Percentiles rank a stretch among this genome's conserved stretches.
These are phyloP conservation scores for Anabacerthia variegaticeps DNA, from an alignment of 2,797 vertebrate genomes.

Conservation along the genomic window DNA sequence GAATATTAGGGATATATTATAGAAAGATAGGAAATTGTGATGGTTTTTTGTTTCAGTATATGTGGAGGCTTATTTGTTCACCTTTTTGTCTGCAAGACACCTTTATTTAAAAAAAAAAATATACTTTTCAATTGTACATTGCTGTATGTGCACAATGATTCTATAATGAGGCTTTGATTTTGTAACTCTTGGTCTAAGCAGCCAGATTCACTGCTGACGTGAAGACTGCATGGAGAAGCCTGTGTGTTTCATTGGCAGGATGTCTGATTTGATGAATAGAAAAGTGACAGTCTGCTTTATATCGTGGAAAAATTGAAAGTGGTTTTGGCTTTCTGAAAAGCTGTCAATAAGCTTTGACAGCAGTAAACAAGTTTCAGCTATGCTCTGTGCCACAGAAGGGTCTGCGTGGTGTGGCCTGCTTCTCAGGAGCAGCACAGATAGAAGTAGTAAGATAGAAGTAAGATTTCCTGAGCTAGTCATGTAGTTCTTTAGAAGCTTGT, in stretches of 20 bases:
- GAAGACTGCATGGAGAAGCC: not conserved
- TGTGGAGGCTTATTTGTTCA: not conserved
- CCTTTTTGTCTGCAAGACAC: not conserved
- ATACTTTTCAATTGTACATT: not conserved
- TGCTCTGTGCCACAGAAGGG: not conserved
- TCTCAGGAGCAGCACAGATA: not conserved
- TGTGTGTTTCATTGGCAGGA: not conserved
- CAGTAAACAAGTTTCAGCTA: not conserved
- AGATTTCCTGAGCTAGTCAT: not conserved
- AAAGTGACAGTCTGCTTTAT: not conserved
- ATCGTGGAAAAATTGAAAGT: not conserved
- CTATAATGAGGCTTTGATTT: not conserved
- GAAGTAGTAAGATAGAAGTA: not conserved
- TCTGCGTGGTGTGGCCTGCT: not conserved
- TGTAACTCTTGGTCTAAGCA: not conserved
- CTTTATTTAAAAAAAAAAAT: not conserved
- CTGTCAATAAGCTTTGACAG: not conserved
- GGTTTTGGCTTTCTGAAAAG: not conserved
- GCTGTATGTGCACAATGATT: not conserved
- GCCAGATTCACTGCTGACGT: not conserved
- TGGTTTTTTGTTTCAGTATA: not conserved
- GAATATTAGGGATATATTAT: not conserved
- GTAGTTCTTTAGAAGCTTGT: not conserved
- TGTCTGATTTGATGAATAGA: not conserved
- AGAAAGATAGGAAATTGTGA: not conserved